Conservation (phyloP, 2,113 vertebrate genomes). For the Lathamus discolor region DNA sequence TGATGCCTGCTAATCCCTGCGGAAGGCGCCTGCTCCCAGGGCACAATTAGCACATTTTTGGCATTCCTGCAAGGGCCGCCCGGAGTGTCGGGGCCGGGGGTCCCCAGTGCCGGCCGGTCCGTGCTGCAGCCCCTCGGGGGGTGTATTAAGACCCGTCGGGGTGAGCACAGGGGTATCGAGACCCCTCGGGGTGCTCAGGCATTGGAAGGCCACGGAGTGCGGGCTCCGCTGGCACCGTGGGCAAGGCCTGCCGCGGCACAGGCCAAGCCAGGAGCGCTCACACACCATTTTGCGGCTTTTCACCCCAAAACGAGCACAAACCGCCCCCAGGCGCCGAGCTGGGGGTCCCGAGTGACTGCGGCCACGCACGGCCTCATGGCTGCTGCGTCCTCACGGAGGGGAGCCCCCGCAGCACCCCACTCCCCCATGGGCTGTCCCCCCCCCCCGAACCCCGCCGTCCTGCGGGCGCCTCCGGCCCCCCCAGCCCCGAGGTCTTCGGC, state of each 20-base stretch:
- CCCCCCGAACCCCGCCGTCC: neutral
- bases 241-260: neutral
- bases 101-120: fast-evolving
- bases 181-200: neutral
- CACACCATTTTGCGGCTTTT: neutral
- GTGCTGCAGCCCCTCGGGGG: neutral
- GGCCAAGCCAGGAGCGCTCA: constrained; percentile 68
- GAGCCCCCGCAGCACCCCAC: neutral
- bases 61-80: constrained; percentile 37
- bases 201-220: neutral
- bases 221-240: neutral
- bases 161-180: neutral
- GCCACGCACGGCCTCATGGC: neutral
- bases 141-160: fast-evolving
- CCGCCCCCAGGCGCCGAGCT: neutral
- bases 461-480: too few relatives aligned
- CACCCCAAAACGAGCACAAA: neutral
- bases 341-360: neutral
- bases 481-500: neutral
- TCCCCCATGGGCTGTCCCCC: neutral
- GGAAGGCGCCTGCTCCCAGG: constrained; percentile 32
- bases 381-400: neutral
- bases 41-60: constrained; percentile 61
- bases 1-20: constrained; percentile 46
- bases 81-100: neutral